Evolutionary conservation across 2,888 invertebrate genomes (phyloP), one percentile per base, ranked within the genome.

Genomic region (Plebejus anna): DNA sequence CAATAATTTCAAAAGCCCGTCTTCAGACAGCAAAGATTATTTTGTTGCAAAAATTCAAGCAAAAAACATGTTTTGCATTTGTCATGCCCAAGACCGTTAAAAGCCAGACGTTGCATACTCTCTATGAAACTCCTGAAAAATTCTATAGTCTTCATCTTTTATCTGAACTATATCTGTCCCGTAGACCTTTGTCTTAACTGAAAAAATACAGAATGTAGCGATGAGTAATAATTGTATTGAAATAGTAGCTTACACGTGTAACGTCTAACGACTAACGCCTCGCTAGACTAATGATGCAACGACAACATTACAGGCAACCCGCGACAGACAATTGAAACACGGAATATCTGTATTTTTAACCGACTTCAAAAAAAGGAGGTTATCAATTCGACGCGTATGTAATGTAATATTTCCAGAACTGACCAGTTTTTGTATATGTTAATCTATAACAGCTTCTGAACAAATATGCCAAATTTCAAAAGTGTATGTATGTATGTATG

Each of bases 181-280:
- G 16, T 55, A 16, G 55, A 55, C 16, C 55, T 51, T 51, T 55
- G 55, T 55, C 11, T 13, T 51, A 51, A 4, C 55, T 55, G 11
- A 16, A 16, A 55, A 55, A 55, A 13, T 2, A 11, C 51, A 13
- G 16, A 16, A 4, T 55, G 16, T 55, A 36, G 66, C 13, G 32
- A 66, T 36, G 66, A 66, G 16, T 66, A 66, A 66, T 61, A 28
- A 9, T 61, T 28, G 28, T 61, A 61, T 61, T 28, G 22, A 61
- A 61, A 61, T 28, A 59, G 66, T 32, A 66, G 32, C 13, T 3
- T 66, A 66, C 66, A 32, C 66, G 32, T 66, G 66, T 66, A 66
- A 11, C 32, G 32, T 2, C 32, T 66, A 66, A 11, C 32, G 32
- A 32, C 32, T 66, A 66, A 11, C 32, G 32, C 32, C 36, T 66